Evolutionary conservation across 2,888 invertebrate species (phyloP).

Genomic region (Pilophorus perplexus): DNA sequence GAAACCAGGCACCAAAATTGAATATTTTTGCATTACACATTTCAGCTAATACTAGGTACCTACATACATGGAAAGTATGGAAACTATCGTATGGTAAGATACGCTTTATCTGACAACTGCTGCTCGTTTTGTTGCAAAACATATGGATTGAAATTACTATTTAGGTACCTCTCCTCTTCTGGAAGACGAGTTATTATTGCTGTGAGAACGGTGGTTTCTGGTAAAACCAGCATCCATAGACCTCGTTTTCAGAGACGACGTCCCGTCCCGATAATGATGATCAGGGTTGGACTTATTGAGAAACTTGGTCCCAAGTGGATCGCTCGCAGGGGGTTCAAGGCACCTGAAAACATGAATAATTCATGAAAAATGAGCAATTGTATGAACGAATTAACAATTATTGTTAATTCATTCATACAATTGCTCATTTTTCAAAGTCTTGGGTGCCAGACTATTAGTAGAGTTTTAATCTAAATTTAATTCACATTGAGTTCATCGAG

Average conservation of each 20-base stretch:
- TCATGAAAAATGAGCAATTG: neutral
- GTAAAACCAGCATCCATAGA: constrained; percentile 81
- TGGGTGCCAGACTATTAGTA: neutral
- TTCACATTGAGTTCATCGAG: too few species aligned
- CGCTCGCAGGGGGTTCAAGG: constrained; percentile 48
- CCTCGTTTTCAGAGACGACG: constrained; percentile 72
- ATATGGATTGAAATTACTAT: too few species aligned
- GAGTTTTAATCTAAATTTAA: neutral
- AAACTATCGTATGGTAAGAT: too few species aligned
- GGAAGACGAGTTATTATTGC: constrained; percentile 51
- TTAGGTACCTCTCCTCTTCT: constrained; percentile 53
- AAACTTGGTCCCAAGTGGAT: constrained; percentile 48
- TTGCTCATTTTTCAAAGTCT: neutral
- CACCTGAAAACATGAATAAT: constrained; percentile 46
- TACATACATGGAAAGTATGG: too few species aligned
- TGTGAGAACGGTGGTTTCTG: constrained; percentile 51
- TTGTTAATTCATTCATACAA: neutral
- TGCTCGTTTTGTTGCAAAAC: too few species aligned
- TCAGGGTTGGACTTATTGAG: constrained; percentile 58
- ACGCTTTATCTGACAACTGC: too few species aligned
- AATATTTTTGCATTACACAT: too few species aligned
- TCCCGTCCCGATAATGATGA: constrained; percentile 54
- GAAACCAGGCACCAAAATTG: too few species aligned
- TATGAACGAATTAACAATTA: neutral
- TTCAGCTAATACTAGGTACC: too few species aligned